Conservation (phyloP, 2,888 invertebrate genomes). For the Electrophaes corylata region DNA sequence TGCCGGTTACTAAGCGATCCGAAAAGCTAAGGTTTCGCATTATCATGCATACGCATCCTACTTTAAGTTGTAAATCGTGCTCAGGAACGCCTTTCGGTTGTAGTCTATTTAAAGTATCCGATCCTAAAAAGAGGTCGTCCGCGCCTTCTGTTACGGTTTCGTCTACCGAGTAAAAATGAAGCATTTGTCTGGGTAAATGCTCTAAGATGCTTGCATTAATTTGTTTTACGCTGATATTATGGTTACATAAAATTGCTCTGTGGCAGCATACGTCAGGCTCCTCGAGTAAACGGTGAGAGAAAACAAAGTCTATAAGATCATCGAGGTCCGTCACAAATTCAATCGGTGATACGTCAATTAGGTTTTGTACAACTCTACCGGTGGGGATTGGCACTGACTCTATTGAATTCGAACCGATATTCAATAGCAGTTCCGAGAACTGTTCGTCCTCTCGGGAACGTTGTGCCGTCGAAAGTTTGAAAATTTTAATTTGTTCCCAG, state of each 20-base stretch:
- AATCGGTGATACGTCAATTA: too few relatives aligned
- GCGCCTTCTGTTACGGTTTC: slow-evolving; percentile 4
- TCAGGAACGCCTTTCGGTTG: slow-evolving; percentile 6
- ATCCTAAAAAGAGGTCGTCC: slow-evolving; percentile 5
- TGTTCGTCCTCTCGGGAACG: slow-evolving; percentile 6
- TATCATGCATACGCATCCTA: slow-evolving; percentile 12
- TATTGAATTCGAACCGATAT: slow-evolving; percentile 1
- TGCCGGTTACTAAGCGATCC: too few relatives aligned
- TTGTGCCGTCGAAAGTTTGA: slow-evolving; percentile 6
- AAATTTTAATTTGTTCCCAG: slow-evolving; percentile 7
- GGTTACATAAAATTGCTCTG: slow-evolving; percentile 6
- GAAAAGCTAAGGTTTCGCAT: too few relatives aligned
- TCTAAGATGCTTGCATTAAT: slow-evolving; percentile 10
- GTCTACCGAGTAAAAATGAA: slow-evolving; percentile 5
- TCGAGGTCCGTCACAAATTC: too few relatives aligned
- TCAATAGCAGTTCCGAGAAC: too few relatives aligned
- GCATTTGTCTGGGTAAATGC: not conserved
- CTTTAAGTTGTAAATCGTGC: slow-evolving; percentile 4
- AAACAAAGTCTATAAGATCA: slow-evolving; percentile 16
- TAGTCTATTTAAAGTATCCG: slow-evolving; percentile 2
- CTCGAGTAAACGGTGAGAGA: too few relatives aligned
- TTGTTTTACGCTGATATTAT: not conserved
- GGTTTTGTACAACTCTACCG: not conserved
- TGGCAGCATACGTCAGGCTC: too few relatives aligned
- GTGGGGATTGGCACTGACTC: not conserved